Conservation (phyloP, 1,140 invertebrate species). For the Procambarus virginalis region DNA sequence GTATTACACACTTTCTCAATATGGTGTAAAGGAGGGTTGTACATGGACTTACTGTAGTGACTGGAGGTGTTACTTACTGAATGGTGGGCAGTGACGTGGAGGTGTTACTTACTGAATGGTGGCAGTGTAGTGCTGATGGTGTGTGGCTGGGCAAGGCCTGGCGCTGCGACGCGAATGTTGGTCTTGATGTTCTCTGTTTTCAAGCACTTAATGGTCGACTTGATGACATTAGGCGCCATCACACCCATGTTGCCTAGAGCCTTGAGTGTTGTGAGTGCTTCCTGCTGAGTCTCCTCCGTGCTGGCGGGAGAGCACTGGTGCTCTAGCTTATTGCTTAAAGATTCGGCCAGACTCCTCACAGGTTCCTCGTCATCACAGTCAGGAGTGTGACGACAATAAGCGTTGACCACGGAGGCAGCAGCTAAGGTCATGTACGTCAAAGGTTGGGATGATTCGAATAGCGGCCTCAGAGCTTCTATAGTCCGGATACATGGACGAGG, state of each 20-base stretch:
- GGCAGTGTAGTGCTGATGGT: constrained; percentile 38
- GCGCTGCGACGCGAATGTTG: constrained; percentile 40
- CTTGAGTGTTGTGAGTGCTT: too few relatives aligned
- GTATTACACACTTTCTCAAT: too few relatives aligned
- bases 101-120: constrained; percentile 13
- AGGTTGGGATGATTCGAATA: constrained; percentile 18
- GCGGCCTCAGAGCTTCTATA: constrained; percentile 23
- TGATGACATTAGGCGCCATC: constrained; percentile 23
- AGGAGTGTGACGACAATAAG: constrained; percentile 39
- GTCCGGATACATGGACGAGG: constrained; percentile 28
- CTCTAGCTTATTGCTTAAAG: background rate
- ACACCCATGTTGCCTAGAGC: constrained; percentile 57
- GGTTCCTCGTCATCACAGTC: constrained; percentile 20
- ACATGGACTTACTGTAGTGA: too few relatives aligned
- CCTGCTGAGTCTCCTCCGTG: background rate
- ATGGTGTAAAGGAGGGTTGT: too few relatives aligned
- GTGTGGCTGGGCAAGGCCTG: constrained; percentile 53
- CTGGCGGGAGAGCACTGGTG: background rate
- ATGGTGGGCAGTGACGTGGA: background rate
- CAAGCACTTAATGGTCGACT: constrained; percentile 14
- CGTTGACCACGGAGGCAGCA: constrained; percentile 41
- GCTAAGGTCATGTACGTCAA: background rate
- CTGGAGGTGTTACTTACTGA: constrained; percentile 3
- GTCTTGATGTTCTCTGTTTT: constrained; percentile 6
- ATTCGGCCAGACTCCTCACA: constrained; percentile 4